Base-by-base conservation (phyloP, 1,140 invertebrate genomes). In the Trachelipus rathkii region DNA sequence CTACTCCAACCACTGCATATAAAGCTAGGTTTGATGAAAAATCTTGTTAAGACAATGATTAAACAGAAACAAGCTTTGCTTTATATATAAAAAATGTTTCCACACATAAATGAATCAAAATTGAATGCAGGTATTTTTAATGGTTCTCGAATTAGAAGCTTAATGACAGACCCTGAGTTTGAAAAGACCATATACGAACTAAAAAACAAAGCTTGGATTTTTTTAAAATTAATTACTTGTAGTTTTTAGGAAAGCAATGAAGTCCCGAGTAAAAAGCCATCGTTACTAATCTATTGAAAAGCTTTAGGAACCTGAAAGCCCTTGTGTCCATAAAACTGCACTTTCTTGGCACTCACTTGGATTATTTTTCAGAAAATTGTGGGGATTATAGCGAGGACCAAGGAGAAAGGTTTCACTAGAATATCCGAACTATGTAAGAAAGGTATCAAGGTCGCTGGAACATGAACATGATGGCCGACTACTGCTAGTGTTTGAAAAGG, bases 301-400 rank as follows among this genome's bases (percentile, higher is more conserved):
- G 68, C 11, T 44, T 75, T 44, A 43, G 7, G 71, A 33, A 71
- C 4, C 68, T 76, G 45, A 71, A 71, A 24, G 45, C 72, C 43
- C 43, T 10, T 44, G 19, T 60, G 76, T 50, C 15, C 11, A 66
- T 77, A 23, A 77, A 71, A 13, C 13, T 71, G 10, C 24, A 43
- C 2, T 75, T 74, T 75, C 71, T 3, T 7, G 24, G 60, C 24
- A 46, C 21, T 45, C 78, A 75, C 33, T 33, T 80, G 45, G 67
- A 80, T 46, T 43, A 80, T 19, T 79, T 74, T 69, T 24, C 66
- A 23, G 78, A 79, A 46, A 79, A 76, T 50, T 19, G 70, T 66
- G 77, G 72, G 19, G 79, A 72, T 81, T 11, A 67, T 3, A 82
- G 78, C 72, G 71, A 82, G 72, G 79, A 82, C 33, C 73, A 77